Evolutionary conservation across 2,888 invertebrate genomes (phyloP).

Genomic region (Gerris lacustris): DNA sequence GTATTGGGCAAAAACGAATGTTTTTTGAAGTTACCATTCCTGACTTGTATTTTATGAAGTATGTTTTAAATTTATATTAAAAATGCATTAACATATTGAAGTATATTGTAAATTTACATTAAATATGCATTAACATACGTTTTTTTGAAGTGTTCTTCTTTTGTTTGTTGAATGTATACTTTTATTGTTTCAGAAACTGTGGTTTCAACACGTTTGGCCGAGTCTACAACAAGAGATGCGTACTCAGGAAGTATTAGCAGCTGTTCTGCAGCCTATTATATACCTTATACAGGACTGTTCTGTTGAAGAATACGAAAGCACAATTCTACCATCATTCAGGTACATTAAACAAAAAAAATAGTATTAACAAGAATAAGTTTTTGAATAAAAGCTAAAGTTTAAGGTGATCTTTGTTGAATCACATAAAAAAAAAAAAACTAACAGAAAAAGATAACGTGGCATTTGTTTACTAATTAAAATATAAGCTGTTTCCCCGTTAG

Average conservation of each 20-base stretch:
- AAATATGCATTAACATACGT: too few relatives aligned
- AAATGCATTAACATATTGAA: too few relatives aligned
- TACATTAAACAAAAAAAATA: constrained; percentile 41
- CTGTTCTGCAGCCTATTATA: constrained; percentile 71
- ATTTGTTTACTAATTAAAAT: too few relatives aligned
- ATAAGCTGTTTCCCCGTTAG: too few relatives aligned
- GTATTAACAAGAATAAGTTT: background rate
- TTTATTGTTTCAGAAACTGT: constrained; percentile 63
- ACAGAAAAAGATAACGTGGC: too few relatives aligned
- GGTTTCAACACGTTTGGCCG: constrained; percentile 91
- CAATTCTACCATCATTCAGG: constrained; percentile 76
- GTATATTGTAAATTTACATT: too few relatives aligned
- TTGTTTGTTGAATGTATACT: too few relatives aligned
- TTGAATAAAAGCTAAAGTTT: background rate
- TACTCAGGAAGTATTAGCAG: constrained; percentile 71
- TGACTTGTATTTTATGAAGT: too few relatives aligned
- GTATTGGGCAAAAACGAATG: too few relatives aligned
- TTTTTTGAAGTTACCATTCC: too few relatives aligned
- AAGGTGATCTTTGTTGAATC: background rate
- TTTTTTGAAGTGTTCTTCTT: too few relatives aligned
- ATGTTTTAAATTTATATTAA: too few relatives aligned
- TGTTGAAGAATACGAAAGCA: constrained; percentile 62
- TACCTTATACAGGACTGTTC: constrained; percentile 68
- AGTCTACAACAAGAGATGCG: constrained; percentile 72
- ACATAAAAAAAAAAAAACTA: background rate